Conservation (phyloP, 2,113 vertebrate species). For the Callochromis pleurospilus region DNA sequence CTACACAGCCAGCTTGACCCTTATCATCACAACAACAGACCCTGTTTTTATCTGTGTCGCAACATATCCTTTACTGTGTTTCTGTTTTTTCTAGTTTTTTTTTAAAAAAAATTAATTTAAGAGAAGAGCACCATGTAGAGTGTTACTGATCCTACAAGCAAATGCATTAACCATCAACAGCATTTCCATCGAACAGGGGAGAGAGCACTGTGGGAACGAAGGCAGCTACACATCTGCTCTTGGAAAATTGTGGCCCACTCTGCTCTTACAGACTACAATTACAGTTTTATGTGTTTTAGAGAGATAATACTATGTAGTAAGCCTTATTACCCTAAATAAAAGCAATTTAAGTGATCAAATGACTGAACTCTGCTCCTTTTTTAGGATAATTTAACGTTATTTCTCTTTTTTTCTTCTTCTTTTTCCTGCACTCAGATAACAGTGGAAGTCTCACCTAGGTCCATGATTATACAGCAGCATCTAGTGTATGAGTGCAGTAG, state of each 20-base stretch:
- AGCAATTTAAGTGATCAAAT: background rate
- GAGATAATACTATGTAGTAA: background rate
- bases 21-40: slow-evolving; percentile 7
- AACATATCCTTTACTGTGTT: background rate
- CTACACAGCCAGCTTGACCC: background rate
- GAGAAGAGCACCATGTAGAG: background rate
- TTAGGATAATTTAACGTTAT: background rate
- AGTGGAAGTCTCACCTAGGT: background rate
- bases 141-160: background rate
- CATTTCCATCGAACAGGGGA: background rate
- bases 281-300: background rate
- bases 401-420: background rate
- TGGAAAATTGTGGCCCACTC: background rate
- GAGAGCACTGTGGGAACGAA: background rate
- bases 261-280: background rate
- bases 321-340: background rate
- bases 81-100: background rate
- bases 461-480: background rate
- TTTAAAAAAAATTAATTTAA: fast-evolving
- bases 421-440: background rate
- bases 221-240: background rate
- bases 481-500: background rate
- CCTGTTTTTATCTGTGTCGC: background rate
- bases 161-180: background rate
- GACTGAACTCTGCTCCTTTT: background rate